Evolutionary conservation across 2,797 vertebrate genomes (phyloP).

Genomic region (Euthynnus affinis): DNA sequence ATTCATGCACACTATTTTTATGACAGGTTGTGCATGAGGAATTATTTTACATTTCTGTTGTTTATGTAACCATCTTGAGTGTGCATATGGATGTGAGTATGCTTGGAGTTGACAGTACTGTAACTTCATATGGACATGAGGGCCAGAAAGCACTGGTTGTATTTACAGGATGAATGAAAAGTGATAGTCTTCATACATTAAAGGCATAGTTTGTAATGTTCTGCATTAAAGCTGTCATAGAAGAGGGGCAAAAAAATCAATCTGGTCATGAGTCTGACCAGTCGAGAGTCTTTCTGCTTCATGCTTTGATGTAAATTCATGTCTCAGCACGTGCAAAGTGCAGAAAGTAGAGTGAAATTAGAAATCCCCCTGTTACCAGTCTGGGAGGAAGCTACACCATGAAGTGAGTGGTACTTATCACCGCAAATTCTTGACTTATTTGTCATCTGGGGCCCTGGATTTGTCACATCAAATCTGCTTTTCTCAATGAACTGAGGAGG

Average conservation of each 20-base stretch:
- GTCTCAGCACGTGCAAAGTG: constrained; percentile 20
- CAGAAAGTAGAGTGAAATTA: constrained; percentile 36
- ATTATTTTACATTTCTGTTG: constrained; percentile 53
- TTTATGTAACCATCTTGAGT: constrained; percentile 69
- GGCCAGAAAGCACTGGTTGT: constrained; percentile 26
- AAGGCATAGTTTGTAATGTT: constrained; percentile 22
- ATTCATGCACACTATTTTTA: constrained; percentile 77
- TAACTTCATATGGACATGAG: constrained; percentile 23
- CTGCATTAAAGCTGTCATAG: constrained; percentile 16
- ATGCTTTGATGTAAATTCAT: constrained; percentile 42
- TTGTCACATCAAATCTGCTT: constrained; percentile 79
- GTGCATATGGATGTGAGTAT: constrained; percentile 19
- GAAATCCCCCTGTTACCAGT: constrained; percentile 41
- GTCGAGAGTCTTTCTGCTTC: constrained; percentile 47
- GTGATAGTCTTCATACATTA: neutral
- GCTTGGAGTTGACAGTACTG: constrained; percentile 19
- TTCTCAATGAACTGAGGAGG: constrained; percentile 71
- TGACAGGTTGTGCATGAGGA: constrained; percentile 48
- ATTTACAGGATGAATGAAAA: constrained; percentile 31
- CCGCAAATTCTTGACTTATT: constrained; percentile 71
- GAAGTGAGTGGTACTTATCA: constrained; percentile 69
- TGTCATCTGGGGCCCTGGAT: constrained; percentile 76
- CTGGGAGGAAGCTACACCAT: constrained; percentile 19
- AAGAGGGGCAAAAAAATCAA: neutral
- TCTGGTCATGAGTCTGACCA: neutral